These are phyloP conservation scores for Hirtodrosophila confusa DNA, from an alignment of 2,888 invertebrate species.

Conservation along the genomic window DNA sequence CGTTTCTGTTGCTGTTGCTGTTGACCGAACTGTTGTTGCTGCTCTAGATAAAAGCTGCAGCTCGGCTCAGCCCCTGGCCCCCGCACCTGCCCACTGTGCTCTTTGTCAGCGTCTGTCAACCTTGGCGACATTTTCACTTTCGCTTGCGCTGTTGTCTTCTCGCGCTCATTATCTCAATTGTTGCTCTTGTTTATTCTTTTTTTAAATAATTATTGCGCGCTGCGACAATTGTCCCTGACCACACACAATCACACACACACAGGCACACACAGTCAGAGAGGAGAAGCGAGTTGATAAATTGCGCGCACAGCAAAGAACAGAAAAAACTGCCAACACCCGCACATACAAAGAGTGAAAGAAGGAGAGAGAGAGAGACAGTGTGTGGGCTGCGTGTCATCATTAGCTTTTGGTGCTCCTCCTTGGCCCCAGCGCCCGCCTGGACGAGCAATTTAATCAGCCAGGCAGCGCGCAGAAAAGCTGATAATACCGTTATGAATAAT, in stretches of 20 bases:
- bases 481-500: conserved; percentile 78
- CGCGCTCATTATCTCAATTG: conserved; percentile 74
- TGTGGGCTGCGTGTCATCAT: conserved; percentile 48
- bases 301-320: conserved; percentile 31
- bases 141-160: conserved; percentile 37
- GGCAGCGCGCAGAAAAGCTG: conserved; percentile 67
- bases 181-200: conserved; percentile 62
- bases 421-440: conserved; percentile 18
- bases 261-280: conserved; percentile 9
- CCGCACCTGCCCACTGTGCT: conserved; percentile 8
- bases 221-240: conserved; percentile 77
- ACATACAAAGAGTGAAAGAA: conserved; percentile 12
- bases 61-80: conserved; percentile 15
- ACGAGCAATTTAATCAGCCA: conserved; percentile 74
- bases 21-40: conserved; percentile 8
- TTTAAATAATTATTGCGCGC: conserved; percentile 64
- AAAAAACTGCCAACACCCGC: conserved; percentile 19
- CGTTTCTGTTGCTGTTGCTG: conserved; percentile 13
- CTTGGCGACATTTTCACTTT: conserved; percentile 65
- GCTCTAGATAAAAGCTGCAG: conserved; percentile 44
- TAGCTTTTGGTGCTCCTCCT: conserved; percentile 46
- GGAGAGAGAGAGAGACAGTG: conserved; percentile 1
- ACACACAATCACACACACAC: conserved; percentile 31
- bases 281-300: conserved; percentile 66
- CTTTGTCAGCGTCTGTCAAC: conserved; percentile 58